A percentile compares a stretch with the other conserved stretches of the same genome.
phyloP scores from a whole-genome alignment of 2,797 vertebrate genomes.

The Pseudocheirus occidentalis region DNA sequence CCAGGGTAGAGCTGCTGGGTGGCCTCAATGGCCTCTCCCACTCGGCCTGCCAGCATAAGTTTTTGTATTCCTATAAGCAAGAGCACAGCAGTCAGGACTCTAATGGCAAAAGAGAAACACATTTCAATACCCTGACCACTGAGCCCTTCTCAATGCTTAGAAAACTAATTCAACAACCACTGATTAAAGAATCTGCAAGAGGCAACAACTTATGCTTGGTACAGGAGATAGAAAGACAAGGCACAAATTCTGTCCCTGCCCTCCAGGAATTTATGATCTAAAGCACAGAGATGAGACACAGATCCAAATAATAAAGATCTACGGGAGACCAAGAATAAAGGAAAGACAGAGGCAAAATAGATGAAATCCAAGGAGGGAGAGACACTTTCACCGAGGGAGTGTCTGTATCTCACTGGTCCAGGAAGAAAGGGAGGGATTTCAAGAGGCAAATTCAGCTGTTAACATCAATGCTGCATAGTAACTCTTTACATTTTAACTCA shows the following conservation, averaged over 20 bases:
- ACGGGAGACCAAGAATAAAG: neutral
- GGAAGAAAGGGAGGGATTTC: too few species aligned
- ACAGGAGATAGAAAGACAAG: neutral
- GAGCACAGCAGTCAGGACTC: slow-evolving; percentile 39
- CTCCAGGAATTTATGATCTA: neutral
- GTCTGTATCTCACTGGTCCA: too few species aligned
- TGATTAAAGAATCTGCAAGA: neutral
- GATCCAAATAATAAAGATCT: neutral
- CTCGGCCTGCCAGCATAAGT: slow-evolving; percentile 96
- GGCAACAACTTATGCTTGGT: neutral
- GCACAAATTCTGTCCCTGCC: neutral
- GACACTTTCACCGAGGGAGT: too few species aligned
- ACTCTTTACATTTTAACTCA: neutral
- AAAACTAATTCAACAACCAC: neutral
- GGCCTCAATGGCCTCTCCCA: slow-evolving; percentile 96
- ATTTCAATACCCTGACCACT: rapidly evolving
- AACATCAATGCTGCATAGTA: neutral
- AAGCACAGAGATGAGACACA: neutral
- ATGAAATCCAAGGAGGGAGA: neutral
- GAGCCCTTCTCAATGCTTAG: neutral
- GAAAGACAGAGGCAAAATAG: neutral
- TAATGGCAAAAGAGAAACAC: slow-evolving; percentile 43
- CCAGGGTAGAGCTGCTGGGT: slow-evolving; percentile 97
- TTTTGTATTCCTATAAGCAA: slow-evolving; percentile 94
- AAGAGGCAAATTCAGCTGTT: neutral